These are phyloP conservation scores for Australoheros scitulus DNA, from an alignment of 2,113 vertebrate species.

Conservation along the genomic window DNA sequence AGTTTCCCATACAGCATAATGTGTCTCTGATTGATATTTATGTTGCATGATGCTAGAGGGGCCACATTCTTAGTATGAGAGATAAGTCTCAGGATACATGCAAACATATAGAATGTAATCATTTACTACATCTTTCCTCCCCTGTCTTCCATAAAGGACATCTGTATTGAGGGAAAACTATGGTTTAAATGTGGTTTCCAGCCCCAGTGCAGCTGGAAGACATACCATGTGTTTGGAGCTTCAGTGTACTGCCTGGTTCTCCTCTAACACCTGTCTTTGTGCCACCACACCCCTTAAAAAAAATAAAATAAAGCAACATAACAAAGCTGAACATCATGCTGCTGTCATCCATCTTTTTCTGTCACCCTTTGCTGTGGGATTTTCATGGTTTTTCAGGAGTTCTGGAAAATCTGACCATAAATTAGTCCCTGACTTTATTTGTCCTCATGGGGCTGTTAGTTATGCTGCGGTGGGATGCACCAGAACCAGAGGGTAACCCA, in stretches of 20 bases:
- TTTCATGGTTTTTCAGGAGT: not conserved
- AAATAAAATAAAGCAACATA: not conserved
- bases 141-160: not conserved
- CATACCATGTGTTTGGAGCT: not conserved
- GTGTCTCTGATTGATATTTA: not conserved
- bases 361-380: not conserved
- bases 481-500: not conserved
- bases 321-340: not conserved
- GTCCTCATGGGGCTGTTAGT: not conserved
- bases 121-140: not conserved
- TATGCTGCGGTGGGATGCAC: not conserved
- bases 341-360: not conserved
- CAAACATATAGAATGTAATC: not conserved
- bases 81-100: not conserved
- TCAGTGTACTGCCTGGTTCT: not conserved
- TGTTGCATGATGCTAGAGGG: not conserved
- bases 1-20: not conserved
- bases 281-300: not conserved
- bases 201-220: not conserved
- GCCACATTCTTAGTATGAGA: not conserved
- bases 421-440: not conserved
- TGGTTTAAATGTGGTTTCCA: not conserved
- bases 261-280: not conserved
- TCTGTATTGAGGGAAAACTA: slow-evolving; percentile 1
- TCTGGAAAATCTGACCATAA: not conserved